A percentile compares a stretch with the other conserved stretches of the same genome.
Conservation (phyloP, 2,113 vertebrate genomes). For the Poeciliopsis turrubarensis region DNA sequence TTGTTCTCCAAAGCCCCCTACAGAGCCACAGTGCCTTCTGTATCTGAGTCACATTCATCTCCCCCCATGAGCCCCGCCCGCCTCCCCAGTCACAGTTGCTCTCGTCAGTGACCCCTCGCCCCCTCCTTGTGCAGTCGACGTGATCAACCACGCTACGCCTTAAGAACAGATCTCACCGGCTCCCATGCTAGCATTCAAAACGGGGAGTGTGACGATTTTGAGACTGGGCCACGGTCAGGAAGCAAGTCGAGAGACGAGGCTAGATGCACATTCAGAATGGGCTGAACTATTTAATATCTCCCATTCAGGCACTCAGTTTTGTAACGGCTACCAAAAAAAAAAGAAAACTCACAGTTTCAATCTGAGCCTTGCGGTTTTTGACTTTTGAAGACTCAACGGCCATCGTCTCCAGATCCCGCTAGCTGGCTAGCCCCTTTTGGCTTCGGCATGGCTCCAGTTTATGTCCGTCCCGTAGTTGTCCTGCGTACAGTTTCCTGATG, state of each 20-base stretch:
- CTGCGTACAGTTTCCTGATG: conserved; percentile 51
- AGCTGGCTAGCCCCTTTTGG: conserved; percentile 35
- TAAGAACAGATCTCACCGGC: conserved; percentile 62
- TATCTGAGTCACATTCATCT: conserved; percentile 69
- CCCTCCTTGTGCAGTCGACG: conserved; percentile 33
- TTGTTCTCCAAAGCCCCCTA: conserved; percentile 45
- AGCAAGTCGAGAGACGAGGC: conserved; percentile 20
- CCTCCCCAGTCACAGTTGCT: conserved; percentile 8
- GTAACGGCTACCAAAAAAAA: conserved; percentile 32
- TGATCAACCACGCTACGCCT: conserved; percentile 67
- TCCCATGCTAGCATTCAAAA: conserved; percentile 38
- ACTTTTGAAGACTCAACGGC: conserved; percentile 9
- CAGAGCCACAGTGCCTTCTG: conserved; percentile 84
- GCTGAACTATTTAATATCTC: conserved; percentile 3
- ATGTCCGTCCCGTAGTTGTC: conserved; percentile 31
- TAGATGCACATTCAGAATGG: conserved; percentile 2
- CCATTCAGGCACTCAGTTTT: conserved; percentile 22
- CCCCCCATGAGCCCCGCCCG: neutral
- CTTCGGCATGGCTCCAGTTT: conserved; percentile 40
- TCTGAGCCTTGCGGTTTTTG: conserved; percentile 27
- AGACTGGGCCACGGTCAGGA: conserved; percentile 37
- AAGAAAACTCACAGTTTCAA: conserved; percentile 26
- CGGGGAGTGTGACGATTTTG: conserved; percentile 28
- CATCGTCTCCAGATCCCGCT: conserved; percentile 20
- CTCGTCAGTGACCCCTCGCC: conserved; percentile 2